Conservation (phyloP, 1,140 invertebrate genomes). For the Hyphantria cunea region DNA sequence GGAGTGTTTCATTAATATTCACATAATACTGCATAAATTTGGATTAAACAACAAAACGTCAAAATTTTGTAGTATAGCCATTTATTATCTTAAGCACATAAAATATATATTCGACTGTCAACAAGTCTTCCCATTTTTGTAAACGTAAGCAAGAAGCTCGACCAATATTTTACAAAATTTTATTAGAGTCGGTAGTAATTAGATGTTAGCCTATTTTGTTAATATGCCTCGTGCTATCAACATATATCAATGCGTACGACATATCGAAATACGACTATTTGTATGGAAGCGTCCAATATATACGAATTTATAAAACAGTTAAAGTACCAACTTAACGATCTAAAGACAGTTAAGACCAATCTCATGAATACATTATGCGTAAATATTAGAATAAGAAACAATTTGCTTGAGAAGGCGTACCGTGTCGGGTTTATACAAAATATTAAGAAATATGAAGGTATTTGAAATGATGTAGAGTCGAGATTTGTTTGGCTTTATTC, state of each 20-base stretch:
- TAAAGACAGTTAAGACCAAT: constrained; percentile 57
- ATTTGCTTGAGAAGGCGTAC: constrained; percentile 36
- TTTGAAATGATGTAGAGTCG: constrained; percentile 5
- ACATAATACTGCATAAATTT: constrained; percentile 22
- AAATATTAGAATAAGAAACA: constrained; percentile 50
- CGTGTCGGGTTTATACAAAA: constrained; percentile 19
- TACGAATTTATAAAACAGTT: constrained; percentile 51
- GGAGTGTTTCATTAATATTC: constrained; percentile 16
- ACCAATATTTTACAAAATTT: constrained; percentile 21
- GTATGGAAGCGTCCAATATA: constrained; percentile 51
- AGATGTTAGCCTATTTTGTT: constrained; percentile 48
- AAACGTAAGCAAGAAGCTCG: constrained; percentile 14
- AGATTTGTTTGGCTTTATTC: constrained; percentile 5
- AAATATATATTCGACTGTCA: constrained; percentile 22
- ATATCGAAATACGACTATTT: constrained; percentile 59
- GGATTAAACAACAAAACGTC: constrained; percentile 1
- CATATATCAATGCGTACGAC: constrained; percentile 58
- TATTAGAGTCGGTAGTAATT: constrained; percentile 37
- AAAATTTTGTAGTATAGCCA: constrained; percentile 20
- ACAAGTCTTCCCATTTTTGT: constrained; percentile 17
- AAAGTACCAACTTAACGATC: constrained; percentile 52
- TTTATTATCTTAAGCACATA: constrained; percentile 19
- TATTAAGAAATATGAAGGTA: constrained; percentile 8
- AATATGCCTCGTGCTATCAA: constrained; percentile 59
- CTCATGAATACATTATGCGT: constrained; percentile 69